Conservation (phyloP, 2,888 invertebrate genomes). For the Melipona beecheii region DNA sequence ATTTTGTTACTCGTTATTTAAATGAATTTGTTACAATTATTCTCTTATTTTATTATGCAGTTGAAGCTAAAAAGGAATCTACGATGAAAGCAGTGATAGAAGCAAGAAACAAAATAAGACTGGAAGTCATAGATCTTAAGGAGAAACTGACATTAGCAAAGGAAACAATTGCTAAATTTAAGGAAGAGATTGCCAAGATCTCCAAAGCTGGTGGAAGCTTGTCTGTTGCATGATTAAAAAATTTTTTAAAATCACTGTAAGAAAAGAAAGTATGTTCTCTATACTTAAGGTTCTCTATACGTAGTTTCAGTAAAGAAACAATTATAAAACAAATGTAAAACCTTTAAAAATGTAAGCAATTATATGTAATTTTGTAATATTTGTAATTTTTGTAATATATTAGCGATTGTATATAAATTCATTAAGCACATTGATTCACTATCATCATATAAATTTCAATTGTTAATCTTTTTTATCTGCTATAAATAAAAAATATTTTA, state of each 20-base stretch:
- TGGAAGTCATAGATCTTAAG: conserved; percentile 93
- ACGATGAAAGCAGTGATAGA: conserved; percentile 91
- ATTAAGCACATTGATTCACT: too few species aligned
- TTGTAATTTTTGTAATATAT: too few species aligned
- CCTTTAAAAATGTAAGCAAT: background rate
- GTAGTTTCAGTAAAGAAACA: conserved; percentile 21
- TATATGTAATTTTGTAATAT: too few species aligned
- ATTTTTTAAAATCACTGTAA: background rate
- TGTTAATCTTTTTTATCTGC: too few species aligned
- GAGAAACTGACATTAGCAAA: conserved; percentile 93
- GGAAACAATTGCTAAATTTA: conserved; percentile 93
- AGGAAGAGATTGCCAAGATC: conserved; percentile 89
- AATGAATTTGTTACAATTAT: conserved; percentile 9
- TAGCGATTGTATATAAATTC: too few species aligned
- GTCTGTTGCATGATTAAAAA: conserved; percentile 58
- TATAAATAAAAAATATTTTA: too few species aligned
- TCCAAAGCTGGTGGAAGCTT: conserved; percentile 77
- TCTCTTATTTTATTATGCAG: conserved; percentile 84
- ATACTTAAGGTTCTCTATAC: conserved; percentile 28
- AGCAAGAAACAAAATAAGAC: conserved; percentile 92
- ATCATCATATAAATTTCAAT: too few species aligned
- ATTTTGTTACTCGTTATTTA: background rate
- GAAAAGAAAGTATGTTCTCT: conserved; percentile 3
- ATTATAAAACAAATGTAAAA: conserved; percentile 13
- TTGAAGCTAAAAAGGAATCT: conserved; percentile 94